A percentile compares a stretch with the other conserved stretches of the same genome.
Evolutionary conservation across 2,797 vertebrate genomes (phyloP).

Genomic region (Acipenser ruthenus): DNA sequence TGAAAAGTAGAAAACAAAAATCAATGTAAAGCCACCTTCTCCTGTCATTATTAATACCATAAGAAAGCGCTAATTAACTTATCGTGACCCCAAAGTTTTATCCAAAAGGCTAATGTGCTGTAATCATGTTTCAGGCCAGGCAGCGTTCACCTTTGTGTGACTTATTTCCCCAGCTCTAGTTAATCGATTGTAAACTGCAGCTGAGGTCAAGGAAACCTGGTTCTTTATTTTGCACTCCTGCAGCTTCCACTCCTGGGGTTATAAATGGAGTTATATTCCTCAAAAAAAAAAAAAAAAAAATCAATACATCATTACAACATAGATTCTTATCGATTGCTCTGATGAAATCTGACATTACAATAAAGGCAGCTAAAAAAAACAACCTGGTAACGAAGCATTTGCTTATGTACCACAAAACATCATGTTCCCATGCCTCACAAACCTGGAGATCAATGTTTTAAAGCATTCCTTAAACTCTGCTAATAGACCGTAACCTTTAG

Average conservation of each 20-base stretch:
- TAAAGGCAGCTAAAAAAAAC: conserved; percentile 35
- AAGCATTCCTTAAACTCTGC: background rate
- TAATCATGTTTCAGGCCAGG: conserved; percentile 70
- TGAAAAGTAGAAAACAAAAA: conserved; percentile 55
- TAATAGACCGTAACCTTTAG: conserved; percentile 75
- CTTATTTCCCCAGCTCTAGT: conserved; percentile 70
- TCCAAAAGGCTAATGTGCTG: conserved; percentile 77
- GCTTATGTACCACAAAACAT: background rate
- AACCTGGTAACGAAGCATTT: background rate
- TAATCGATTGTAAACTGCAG: conserved; percentile 93
- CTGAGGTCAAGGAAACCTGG: conserved; percentile 77
- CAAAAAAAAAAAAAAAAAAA: conserved; percentile 48
- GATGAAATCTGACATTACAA: conserved; percentile 47
- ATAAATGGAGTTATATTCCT: conserved; percentile 88
- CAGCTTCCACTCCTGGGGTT: conserved; percentile 75
- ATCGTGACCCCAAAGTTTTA: conserved; percentile 70
- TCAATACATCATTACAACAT: conserved; percentile 94
- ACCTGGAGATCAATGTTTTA: too few species aligned
- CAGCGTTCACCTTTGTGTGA: conserved; percentile 77
- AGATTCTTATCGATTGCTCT: conserved; percentile 57
- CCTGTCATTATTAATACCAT: conserved; percentile 67
- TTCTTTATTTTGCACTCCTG: conserved; percentile 77
- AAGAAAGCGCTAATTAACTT: conserved; percentile 73
- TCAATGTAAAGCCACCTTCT: conserved; percentile 58
- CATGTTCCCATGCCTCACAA: background rate